A percentile compares a stretch with the other conserved stretches of the same genome.
Conservation (phyloP, 2,113 vertebrate genomes). For the Cyphomyrus plagiostoma region DNA sequence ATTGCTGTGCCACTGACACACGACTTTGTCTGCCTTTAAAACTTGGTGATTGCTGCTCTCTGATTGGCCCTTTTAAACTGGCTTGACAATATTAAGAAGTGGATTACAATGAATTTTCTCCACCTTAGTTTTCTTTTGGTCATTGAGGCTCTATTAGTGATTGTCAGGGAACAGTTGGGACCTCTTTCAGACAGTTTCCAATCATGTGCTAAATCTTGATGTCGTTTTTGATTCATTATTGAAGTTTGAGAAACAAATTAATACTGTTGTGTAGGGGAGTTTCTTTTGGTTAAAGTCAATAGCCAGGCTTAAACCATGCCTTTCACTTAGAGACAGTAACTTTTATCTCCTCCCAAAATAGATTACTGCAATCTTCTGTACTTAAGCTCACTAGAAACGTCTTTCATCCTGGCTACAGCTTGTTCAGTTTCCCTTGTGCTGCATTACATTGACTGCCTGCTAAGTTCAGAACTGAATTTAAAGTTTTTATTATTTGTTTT, state of each 20-base stretch:
- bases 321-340: background rate
- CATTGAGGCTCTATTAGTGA: background rate
- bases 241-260: background rate
- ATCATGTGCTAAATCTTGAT: background rate
- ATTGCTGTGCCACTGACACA: background rate
- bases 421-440: background rate
- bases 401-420: background rate
- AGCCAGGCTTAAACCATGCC: background rate
- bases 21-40: background rate
- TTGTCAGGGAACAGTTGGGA: background rate
- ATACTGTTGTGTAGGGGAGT: background rate
- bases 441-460: background rate
- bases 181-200: background rate
- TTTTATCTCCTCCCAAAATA: background rate
- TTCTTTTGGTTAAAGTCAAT: background rate
- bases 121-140: background rate
- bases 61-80: background rate
- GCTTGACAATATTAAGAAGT: background rate
- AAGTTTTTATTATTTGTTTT: background rate
- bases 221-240: background rate
- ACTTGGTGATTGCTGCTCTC: background rate
- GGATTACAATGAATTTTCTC: background rate
- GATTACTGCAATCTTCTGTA: background rate
- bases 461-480: background rate
- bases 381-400: background rate